Percentiles rank a stretch among this genome's conserved stretches.
Conservation (phyloP, 2,113 vertebrate species). For the Tragelaphus buxtoni region DNA sequence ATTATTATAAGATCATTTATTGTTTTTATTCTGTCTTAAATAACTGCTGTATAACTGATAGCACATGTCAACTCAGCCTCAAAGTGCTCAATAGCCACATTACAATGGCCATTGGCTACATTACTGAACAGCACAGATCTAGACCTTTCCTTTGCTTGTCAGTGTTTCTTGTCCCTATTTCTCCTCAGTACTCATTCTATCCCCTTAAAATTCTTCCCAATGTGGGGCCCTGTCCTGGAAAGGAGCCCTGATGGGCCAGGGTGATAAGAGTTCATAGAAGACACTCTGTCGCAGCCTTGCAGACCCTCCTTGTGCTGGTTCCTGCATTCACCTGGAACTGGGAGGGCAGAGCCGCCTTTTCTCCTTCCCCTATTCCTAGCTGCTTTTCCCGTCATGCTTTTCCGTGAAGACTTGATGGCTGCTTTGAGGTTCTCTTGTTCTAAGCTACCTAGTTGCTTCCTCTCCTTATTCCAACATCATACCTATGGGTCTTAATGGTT, state of each 20-base stretch:
- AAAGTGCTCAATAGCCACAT: not conserved
- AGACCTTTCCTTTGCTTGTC: not conserved
- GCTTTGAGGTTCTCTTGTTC: not conserved
- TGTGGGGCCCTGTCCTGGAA: too few species aligned
- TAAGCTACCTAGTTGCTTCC: not conserved
- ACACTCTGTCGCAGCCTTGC: not conserved
- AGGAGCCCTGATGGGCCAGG: not conserved
- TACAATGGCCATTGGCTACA: not conserved
- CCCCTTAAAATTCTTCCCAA: not conserved
- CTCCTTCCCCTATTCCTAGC: not conserved
- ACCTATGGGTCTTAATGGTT: not conserved
- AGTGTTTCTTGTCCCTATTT: not conserved
- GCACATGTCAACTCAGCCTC: not conserved
- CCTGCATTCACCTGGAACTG: not conserved
- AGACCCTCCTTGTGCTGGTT: too few species aligned
- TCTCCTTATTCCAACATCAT: not conserved
- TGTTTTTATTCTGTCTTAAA: not conserved
- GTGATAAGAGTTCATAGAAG: not conserved
- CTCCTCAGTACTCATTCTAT: not conserved
- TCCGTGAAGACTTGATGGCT: not conserved
- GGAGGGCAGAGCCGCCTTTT: accelerated
- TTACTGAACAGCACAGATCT: not conserved
- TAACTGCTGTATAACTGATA: not conserved
- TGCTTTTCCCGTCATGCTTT: not conserved
- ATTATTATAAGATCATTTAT: not conserved